Evolutionary conservation across 2,113 vertebrate species (phyloP).

Genomic region (Garra rufa): DNA sequence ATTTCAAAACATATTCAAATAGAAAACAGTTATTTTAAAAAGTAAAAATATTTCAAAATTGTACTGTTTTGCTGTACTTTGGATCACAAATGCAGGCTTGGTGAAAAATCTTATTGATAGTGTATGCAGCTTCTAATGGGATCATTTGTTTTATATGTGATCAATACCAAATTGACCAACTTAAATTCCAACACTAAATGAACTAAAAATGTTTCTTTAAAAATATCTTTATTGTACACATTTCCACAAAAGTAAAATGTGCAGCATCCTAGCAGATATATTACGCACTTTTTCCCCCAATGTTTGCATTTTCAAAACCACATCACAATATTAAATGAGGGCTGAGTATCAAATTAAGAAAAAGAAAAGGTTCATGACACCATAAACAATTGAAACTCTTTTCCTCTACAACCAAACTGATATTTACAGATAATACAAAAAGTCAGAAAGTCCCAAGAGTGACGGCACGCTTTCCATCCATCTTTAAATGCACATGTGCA

Average conservation of each 20-base stretch:
- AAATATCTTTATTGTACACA: conserved; percentile 55
- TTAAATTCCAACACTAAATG: neutral
- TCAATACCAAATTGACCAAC: too few relatives aligned
- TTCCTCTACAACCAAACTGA: conserved; percentile 59
- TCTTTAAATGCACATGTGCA: conserved; percentile 44
- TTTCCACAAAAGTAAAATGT: conserved; percentile 34
- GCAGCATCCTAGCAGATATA: conserved; percentile 17
- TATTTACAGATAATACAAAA: conserved; percentile 81
- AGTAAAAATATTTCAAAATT: too few relatives aligned
- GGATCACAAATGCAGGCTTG: too few relatives aligned
- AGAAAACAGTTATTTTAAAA: too few relatives aligned
- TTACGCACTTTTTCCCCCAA: conserved; percentile 18
- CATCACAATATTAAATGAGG: conserved; percentile 54
- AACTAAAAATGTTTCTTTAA: conserved; percentile 10
- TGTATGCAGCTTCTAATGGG: neutral
- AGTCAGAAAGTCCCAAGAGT: conserved; percentile 52
- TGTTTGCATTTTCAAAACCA: conserved; percentile 1
- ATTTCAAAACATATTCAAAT: too few relatives aligned
- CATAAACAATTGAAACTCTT: conserved; percentile 57
- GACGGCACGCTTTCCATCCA: neutral
- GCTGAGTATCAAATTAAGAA: conserved; percentile 51
- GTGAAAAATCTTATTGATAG: too few relatives aligned
- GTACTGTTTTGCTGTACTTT: too few relatives aligned
- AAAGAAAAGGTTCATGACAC: conserved; percentile 54
- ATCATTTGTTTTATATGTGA: neutral